Evolutionary conservation across 2,797 vertebrate species (phyloP).

Genomic region (Mus caroli): DNA sequence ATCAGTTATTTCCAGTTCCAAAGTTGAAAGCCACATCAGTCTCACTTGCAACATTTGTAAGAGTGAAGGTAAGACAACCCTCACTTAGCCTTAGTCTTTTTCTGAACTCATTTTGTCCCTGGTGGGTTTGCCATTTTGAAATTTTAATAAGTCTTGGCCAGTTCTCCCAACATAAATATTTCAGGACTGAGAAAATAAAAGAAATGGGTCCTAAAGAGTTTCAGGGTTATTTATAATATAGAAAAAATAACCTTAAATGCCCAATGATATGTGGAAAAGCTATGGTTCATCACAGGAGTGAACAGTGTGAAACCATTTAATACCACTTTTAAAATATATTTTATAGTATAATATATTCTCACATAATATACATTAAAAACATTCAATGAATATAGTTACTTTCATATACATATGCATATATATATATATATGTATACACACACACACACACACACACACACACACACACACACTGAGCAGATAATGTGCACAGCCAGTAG

Average conservation of each 20-base stretch:
- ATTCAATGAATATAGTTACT: background rate
- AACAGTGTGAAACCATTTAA: background rate
- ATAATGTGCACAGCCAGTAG: background rate
- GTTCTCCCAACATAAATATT: conserved; percentile 25
- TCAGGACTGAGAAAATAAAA: conserved; percentile 51
- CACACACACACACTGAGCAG: background rate
- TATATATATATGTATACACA: background rate
- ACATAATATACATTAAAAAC: background rate
- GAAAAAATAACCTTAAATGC: background rate
- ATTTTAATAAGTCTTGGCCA: background rate
- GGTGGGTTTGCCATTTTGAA: background rate
- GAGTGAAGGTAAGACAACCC: background rate
- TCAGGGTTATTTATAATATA: background rate
- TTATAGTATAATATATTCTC: conserved; percentile 1
- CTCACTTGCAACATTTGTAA: background rate
- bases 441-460: no score
- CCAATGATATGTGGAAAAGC: background rate
- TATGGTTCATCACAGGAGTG: background rate
- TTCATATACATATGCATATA: background rate
- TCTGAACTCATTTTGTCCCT: background rate
- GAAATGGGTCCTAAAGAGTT: background rate
- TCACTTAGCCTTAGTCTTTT: background rate
- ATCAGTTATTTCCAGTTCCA: background rate
- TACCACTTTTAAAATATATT: background rate
- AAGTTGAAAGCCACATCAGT: background rate